phyloP scores from a whole-genome alignment of 2,113 vertebrate species.

The Clarias magur region DNA sequence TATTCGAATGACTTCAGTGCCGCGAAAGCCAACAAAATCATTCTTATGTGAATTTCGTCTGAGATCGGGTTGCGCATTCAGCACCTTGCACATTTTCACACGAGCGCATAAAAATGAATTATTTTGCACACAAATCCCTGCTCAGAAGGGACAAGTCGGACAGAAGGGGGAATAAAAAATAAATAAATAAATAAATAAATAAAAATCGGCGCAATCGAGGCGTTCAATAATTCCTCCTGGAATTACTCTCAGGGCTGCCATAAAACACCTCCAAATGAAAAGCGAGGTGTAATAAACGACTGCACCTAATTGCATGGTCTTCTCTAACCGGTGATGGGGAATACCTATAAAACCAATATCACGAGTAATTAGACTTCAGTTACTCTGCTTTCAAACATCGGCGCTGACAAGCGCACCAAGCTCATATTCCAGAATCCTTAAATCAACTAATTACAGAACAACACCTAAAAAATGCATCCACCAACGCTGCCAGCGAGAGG shows the following conservation, averaged over 20 bases:
- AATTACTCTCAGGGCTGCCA: slow-evolving; percentile 38
- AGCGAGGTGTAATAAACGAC: slow-evolving; percentile 43
- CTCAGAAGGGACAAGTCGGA: slow-evolving; percentile 24
- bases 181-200: neutral
- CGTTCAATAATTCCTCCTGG: slow-evolving; percentile 46
- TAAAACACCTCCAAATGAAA: slow-evolving; percentile 47
- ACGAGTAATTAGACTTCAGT: slow-evolving; percentile 39
- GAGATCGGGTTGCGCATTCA: slow-evolving; percentile 7
- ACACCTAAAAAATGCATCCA: slow-evolving; percentile 13
- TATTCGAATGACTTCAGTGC: neutral
- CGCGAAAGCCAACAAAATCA: slow-evolving; percentile 11
- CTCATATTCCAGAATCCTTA: slow-evolving; percentile 10
- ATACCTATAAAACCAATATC: slow-evolving; percentile 45
- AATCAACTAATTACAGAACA: slow-evolving; percentile 38
- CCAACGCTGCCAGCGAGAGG: slow-evolving; percentile 3
- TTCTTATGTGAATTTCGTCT: slow-evolving; percentile 10
- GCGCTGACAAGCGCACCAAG: slow-evolving; percentile 22
- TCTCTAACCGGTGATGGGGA: slow-evolving; percentile 44
- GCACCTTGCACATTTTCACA: slow-evolving; percentile 41
- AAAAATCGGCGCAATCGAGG: slow-evolving; percentile 33
- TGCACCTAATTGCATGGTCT: slow-evolving; percentile 47
- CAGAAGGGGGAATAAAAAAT: neutral
- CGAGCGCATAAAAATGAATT: slow-evolving; percentile 48
- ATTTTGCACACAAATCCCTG: slow-evolving; percentile 37
- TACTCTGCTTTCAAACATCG: slow-evolving; percentile 14